A percentile compares a stretch with the other conserved stretches of the same genome.
Conservation (phyloP, 2,113 vertebrate genomes). For the Austrofundulus limnaeus region DNA sequence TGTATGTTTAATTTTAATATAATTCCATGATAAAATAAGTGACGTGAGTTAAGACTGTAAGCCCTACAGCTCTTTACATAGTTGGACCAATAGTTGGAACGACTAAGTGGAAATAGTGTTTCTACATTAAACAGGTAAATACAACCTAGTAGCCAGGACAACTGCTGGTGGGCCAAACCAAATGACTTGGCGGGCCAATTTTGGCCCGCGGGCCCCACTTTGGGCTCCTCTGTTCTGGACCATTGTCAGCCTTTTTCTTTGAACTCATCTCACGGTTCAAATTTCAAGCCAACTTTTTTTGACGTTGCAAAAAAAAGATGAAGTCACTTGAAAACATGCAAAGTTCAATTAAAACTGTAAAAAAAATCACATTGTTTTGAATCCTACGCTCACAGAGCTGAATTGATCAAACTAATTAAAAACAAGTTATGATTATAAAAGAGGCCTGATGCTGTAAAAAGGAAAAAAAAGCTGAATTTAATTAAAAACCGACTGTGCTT, state of each 20-base stretch:
- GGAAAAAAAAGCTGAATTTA: constrained; percentile 69
- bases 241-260: constrained; percentile 41
- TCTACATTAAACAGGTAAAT: too few species aligned
- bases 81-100: too few species aligned
- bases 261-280: constrained; percentile 34
- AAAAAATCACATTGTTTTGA: constrained; percentile 40
- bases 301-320: neutral
- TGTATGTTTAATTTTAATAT: too few species aligned
- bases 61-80: too few species aligned
- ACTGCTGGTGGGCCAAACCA: too few species aligned
- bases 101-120: too few species aligned
- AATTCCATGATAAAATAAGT: too few species aligned
- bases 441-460: constrained; percentile 53
- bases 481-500: constrained; percentile 71
- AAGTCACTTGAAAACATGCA: constrained; percentile 37
- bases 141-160: too few species aligned
- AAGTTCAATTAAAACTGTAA: constrained; percentile 39
- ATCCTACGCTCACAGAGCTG: constrained; percentile 18
- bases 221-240: too few species aligned
- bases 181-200: too few species aligned
- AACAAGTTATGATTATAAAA: constrained; percentile 44
- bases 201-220: too few species aligned
- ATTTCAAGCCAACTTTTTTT: constrained; percentile 17
- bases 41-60: too few species aligned
- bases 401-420: constrained; percentile 59